Base-by-base conservation (phyloP, 1,140 invertebrate species). In the Ganaspis sp. region DNA sequence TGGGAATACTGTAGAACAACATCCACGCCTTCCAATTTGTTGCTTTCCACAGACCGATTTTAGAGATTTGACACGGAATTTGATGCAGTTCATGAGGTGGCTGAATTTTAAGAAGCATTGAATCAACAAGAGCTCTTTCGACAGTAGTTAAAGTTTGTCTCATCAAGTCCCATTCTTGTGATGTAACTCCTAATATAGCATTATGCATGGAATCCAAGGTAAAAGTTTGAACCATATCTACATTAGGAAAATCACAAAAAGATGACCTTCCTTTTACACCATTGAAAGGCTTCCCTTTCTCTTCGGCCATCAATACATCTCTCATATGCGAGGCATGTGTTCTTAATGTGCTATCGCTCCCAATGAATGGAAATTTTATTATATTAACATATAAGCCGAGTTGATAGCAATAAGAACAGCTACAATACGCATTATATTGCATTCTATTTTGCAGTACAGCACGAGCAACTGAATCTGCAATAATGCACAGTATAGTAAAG, bases 181-280 rank as follows among this genome's bases (percentile, higher is more conserved):
- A 12, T 21, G 64, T 70, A 38, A 81, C 79, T 15, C 79, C 79
- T 23, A 78, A 73, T 6, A 78, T 17, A 34, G 70, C 15, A 12
- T 19, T n/a, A n/a, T n/a, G n/a, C n/a, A n/a, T n/a, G n/a, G n/a
- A n/a, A n/a, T n/a, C n/a, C n/a, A n/a, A n/a, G 38, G 23, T 81
- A n/a, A 77, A 77, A 19, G 69, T 34, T 76, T 73, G 77, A 21
- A 81, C 75, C 6, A 34, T 45, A 72, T 81, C 74, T n/a, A 81
- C 45, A 29, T 26, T 9, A 40, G 1, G 38, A 21, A 77, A 34
- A 23, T 21, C 0, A 1, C 38, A 17, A 8, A 81, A 21, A 26
- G 19, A 58, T 0, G 73, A 73, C 6, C 8, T 0, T 17, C 75
- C 75, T 77, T 77, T 81, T 12, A 77, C 75, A 17, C 76, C 79